Evolutionary conservation across 2,888 invertebrate species (phyloP), one percentile per base, ranked within the genome.

Genomic region (Lasioglossum villosulum): DNA sequence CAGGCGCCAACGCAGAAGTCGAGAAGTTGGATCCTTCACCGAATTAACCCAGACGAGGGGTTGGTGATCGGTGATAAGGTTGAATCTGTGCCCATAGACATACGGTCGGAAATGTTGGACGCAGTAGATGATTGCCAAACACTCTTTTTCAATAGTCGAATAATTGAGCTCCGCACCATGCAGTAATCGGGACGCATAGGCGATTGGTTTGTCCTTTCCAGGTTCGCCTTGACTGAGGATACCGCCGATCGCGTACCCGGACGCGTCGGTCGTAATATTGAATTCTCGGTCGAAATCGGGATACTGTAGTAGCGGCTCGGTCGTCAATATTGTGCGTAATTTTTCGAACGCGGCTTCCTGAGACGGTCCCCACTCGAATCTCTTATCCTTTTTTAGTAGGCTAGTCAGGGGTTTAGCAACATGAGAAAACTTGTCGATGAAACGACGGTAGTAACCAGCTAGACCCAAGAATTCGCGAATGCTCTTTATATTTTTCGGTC

Each of bases 221-320:
- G 42, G 42, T 2, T 42, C 12, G 14, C 42, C 42, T 4, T 42
- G 42, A 14, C 42, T 42, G 2, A 42, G 42, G 1, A 42, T 14
- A 2, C 42, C 42, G 14, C 42, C 42, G 42, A 42, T 42, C 0
- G 76, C 66, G 23, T n/a, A 66, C 23, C 66, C 76, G 8, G 76
- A 76, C 2, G 76, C 76, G 14, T 76, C 66, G 12, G 76, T 76
- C 5, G 76, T 68, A 8, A 76, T 23, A 2, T 48, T 66, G 16
- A 76, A 68, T 2, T 42, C 45, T 16, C 10, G 4, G 1, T 4
- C 12, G 19, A 76, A 76, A 34, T 76, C 30, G 1, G 76, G 66
- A 23, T 76, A 76, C 10, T 76, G 76, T 1, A 76, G 8, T 2
- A 76, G 34, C 6, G 76, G 66, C 23, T 34, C 23, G 12, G 30